These are phyloP conservation scores for Pipistrellus pipistrellus DNA, from an alignment of 2,797 vertebrate species.

Conservation along the genomic window DNA sequence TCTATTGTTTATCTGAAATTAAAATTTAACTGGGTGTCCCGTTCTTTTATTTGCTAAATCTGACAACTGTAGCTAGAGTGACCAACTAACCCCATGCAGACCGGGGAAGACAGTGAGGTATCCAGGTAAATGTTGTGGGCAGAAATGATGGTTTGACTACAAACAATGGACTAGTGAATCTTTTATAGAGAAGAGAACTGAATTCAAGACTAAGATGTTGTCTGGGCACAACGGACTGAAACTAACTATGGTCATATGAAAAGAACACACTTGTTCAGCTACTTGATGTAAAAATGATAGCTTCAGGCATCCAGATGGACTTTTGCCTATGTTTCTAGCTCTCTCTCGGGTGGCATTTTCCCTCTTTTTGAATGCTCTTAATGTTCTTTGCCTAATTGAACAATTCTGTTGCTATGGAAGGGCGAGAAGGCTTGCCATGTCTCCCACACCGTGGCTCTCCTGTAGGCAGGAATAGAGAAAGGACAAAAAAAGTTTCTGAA, in stretches of 20 bases:
- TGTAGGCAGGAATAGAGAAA: neutral
- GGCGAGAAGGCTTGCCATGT: neutral
- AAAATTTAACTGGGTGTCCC: neutral
- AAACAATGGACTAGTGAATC: neutral
- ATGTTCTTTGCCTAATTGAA: conserved; percentile 35
- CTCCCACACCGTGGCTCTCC: neutral
- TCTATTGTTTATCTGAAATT: conserved; percentile 45
- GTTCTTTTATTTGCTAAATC: neutral
- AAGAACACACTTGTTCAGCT: neutral
- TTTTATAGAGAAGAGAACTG: neutral
- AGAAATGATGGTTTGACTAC: neutral
- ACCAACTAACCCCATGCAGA: neutral
- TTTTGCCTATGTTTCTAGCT: neutral
- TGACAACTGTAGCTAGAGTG: neutral
- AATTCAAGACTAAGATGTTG: neutral
- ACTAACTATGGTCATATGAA: neutral
- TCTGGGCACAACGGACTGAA: neutral
- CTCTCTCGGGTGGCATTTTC: neutral
- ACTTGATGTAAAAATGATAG: neutral
- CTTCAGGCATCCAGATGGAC: neutral
- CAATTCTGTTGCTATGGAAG: conserved; percentile 8
- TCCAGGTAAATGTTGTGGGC: neutral
- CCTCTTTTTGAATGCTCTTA: neutral
- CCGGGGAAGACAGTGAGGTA: fast-evolving
- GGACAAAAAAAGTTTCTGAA: conserved; percentile 19